Conservation (phyloP, 2,888 invertebrate species). For the Caenorhabditis sinica region DNA sequence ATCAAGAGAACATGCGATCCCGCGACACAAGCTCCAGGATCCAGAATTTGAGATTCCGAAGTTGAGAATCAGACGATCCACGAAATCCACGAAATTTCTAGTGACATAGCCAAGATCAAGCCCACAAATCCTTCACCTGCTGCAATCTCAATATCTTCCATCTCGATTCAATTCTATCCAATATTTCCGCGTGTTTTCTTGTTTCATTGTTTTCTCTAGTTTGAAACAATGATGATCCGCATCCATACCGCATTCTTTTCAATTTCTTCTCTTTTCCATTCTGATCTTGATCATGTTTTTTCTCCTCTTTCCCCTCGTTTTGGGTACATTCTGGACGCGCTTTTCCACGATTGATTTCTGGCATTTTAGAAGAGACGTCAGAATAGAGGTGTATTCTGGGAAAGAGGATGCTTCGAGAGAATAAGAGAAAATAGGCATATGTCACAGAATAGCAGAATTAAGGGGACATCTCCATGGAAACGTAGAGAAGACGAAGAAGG, state of each 20-base stretch:
- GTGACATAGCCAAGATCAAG: background rate
- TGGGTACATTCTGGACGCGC: too few species aligned
- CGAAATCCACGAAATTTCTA: too few species aligned
- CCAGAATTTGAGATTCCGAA: too few species aligned
- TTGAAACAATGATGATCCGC: background rate
- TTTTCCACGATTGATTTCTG: background rate
- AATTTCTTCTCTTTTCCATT: background rate
- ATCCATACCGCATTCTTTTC: background rate
- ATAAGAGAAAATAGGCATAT: background rate
- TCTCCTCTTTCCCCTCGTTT: background rate
- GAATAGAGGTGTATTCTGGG: slow-evolving; percentile 3
- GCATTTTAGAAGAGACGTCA: background rate
- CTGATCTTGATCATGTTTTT: slow-evolving; percentile 24
- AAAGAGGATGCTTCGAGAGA: background rate
- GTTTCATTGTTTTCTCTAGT: slow-evolving; percentile 19
- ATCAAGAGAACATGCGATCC: too few species aligned
- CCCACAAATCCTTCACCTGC: background rate
- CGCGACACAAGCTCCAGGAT: too few species aligned
- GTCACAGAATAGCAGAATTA: slow-evolving; percentile 1
- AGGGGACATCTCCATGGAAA: slow-evolving; percentile 12
- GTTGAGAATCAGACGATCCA: too few species aligned
- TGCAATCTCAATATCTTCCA: background rate
- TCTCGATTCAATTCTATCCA: too few species aligned
- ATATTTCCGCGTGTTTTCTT: background rate
- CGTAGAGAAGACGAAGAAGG: slow-evolving; percentile 9